These are phyloP conservation scores for Natator depressus DNA, from an alignment of 2,113 vertebrate genomes.

Conservation along the genomic window DNA sequence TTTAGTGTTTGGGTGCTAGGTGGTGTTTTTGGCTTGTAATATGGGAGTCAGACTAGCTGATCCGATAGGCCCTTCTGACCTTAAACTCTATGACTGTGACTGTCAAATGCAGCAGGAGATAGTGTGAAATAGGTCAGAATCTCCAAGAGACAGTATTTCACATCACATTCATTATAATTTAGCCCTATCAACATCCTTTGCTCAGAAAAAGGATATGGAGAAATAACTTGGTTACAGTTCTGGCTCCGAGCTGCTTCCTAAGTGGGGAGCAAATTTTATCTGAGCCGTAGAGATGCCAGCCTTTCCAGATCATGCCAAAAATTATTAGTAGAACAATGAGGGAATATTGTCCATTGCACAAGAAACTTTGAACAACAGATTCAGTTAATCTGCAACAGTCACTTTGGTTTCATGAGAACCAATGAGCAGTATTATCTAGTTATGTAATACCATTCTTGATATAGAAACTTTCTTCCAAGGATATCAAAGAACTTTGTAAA, in stretches of 20 bases:
- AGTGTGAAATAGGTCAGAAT: not conserved
- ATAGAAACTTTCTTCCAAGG: not conserved
- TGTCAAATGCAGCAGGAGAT: not conserved
- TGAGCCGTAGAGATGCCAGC: not conserved
- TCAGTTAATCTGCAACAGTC: not conserved
- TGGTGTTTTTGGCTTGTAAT: no score
- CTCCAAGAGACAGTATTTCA: not conserved
- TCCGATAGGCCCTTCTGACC: no score
- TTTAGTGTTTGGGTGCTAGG: no score
- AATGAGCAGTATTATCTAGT: not conserved
- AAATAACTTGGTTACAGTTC: not conserved
- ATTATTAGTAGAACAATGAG: not conserved
- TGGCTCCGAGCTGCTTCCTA: not conserved
- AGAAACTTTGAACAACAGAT: not conserved
- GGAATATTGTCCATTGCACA: not conserved
- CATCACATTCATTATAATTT: not conserved
- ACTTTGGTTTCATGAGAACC: not conserved
- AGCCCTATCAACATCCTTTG: not conserved
- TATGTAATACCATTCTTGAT: not conserved
- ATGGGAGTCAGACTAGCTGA: no score
- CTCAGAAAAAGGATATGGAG: not conserved
- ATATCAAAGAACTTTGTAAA: not conserved
- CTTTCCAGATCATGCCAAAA: not conserved
- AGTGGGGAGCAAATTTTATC: not conserved
- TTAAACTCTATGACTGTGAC: not conserved